Percentiles rank a stretch among this genome's conserved stretches.
Conservation (phyloP, 2,113 vertebrate genomes). For the Thamnophis sirtalis region DNA sequence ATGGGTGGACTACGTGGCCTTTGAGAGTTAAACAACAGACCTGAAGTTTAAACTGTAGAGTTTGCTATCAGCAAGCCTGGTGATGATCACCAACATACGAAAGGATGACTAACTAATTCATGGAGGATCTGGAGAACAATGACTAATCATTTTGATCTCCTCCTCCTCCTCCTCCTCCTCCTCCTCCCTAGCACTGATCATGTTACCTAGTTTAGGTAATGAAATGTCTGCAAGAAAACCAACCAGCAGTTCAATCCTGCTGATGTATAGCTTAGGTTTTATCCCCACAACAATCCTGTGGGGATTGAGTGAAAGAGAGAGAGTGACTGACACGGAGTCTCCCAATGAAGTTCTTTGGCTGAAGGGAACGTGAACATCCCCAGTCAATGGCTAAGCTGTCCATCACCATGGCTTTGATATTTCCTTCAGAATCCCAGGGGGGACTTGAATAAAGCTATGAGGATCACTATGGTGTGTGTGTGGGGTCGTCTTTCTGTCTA, state of each 20-base stretch:
- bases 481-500: not conserved
- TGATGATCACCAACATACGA: not conserved
- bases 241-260: too few species aligned
- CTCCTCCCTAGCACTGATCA: not conserved
- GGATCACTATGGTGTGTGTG: not conserved
- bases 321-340: not conserved
- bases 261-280: not conserved
- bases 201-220: too few species aligned
- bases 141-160: not conserved
- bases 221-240: too few species aligned
- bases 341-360: not conserved
- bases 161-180: too few species aligned
- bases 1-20: not conserved
- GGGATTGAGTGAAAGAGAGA: not conserved
- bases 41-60: not conserved
- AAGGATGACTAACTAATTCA: not conserved
- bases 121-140: not conserved
- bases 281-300: not conserved
- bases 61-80: not conserved
- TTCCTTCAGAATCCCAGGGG: not conserved
- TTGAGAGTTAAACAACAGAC: not conserved
- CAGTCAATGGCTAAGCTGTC: not conserved
- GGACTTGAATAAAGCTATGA: not conserved
- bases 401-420: not conserved
- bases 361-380: not conserved